A percentile compares a stretch with the other conserved stretches of the same genome.
These are phyloP conservation scores for Halocynthia aurantium DNA, from an alignment of 23 tunicate species.

Conservation along the genomic window DNA sequence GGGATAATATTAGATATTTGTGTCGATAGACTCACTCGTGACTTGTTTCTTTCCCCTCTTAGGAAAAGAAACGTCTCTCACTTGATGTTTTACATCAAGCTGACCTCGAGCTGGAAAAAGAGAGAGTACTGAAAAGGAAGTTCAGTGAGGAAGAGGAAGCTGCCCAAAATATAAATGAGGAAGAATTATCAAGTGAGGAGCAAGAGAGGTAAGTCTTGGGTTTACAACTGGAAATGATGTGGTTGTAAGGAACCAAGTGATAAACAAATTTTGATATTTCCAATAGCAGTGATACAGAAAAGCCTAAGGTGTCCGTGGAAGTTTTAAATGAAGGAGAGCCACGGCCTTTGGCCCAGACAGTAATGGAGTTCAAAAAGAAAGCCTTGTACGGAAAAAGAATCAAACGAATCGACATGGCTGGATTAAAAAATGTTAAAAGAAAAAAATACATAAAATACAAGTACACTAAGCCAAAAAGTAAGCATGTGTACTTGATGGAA, in stretches of 20 bases:
- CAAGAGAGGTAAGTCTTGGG: neutral
- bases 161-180: conserved; percentile 14
- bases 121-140: neutral
- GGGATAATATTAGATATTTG: neutral
- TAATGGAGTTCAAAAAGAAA: conserved; percentile 15
- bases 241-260: neutral
- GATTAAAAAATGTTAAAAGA: too few species aligned
- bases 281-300: neutral
- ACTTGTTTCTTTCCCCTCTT: neutral
- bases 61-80: conserved; percentile 44
- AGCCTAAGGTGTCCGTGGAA: neutral
- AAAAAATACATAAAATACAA: too few species aligned
- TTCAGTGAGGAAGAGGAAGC: neutral
- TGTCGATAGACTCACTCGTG: neutral
- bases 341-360: neutral
- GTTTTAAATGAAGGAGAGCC: conserved; percentile 1
- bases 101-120: conserved; percentile 4
- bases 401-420: conserved; percentile 3
- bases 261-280: neutral
- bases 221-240: neutral
- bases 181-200: neutral
- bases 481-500: too few species aligned
- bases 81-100: conserved; percentile 32
- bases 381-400: conserved; percentile 6
- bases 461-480: too few species aligned